phyloP scores from a whole-genome alignment of 2,888 invertebrate species.

The Cyaniris semiargus region DNA sequence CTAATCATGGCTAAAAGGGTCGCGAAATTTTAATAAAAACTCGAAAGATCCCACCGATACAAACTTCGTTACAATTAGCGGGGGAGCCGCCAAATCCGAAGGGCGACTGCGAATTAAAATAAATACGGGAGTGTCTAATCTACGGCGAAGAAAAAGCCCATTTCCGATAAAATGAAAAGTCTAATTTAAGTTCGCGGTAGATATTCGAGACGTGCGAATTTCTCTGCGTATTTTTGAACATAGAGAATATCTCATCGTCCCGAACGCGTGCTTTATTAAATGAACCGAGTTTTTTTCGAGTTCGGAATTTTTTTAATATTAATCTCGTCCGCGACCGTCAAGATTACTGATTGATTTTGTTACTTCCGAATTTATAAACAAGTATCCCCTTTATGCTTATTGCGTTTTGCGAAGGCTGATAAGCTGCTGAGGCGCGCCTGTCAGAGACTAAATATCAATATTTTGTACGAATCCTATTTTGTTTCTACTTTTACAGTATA shows the following conservation, averaged over 20 bases:
- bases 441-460: not conserved
- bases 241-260: conserved; percentile 30
- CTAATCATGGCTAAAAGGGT: conserved; percentile 5
- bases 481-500: not conserved
- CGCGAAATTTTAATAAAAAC: not conserved
- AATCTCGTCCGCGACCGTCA: not conserved
- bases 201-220: conserved; percentile 31
- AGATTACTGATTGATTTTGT: conserved; percentile 4
- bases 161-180: conserved; percentile 32
- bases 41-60: not conserved
- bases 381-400: not conserved
- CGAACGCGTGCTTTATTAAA: conserved; percentile 27
- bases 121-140: conserved; percentile 32
- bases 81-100: conserved; percentile 6
- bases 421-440: not conserved
- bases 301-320: conserved; percentile 27
- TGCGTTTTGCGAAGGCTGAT: not conserved
- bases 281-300: conserved; percentile 24
- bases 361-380: not conserved
- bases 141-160: conserved; percentile 25
- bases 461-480: not conserved
- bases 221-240: conserved; percentile 29
- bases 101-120: conserved; percentile 26
- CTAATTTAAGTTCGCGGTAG: conserved; percentile 33
- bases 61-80: conserved; percentile 7